Conservation (phyloP, 2,113 vertebrate genomes). For the Trogon melanurus region DNA sequence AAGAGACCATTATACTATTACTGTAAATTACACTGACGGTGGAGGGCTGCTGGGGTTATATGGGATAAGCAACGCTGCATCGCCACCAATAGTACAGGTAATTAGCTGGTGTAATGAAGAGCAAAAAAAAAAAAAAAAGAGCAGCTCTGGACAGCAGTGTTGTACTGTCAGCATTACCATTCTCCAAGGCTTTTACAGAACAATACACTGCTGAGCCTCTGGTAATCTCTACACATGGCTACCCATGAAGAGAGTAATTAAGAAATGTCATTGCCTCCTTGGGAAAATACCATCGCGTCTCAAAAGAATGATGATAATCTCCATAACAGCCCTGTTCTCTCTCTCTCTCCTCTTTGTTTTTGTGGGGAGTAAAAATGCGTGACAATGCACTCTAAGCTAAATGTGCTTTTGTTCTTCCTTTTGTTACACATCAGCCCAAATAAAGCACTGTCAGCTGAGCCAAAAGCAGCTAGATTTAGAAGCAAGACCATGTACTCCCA, state of each 20-base stretch:
- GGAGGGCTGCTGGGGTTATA: constrained; percentile 35
- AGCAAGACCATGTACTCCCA: not conserved
- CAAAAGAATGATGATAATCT: constrained; percentile 50
- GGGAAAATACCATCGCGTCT: constrained; percentile 46
- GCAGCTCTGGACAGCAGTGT: not conserved
- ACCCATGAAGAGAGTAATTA: constrained; percentile 77
- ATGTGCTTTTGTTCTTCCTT: not conserved
- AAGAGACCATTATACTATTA: not conserved
- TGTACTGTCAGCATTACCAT: constrained; percentile 67
- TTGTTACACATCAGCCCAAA: constrained; percentile 6
- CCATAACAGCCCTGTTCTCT: not conserved
- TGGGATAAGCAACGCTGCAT: constrained; percentile 8
- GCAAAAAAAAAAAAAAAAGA: constrained; percentile 29
- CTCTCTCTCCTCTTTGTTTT: not conserved
- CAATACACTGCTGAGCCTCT: constrained; percentile 63
- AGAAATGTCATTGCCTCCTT: constrained; percentile 74
- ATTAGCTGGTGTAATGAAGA: constrained; percentile 77
- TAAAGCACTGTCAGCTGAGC: not conserved
- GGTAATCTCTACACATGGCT: constrained; percentile 71
- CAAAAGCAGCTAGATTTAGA: not conserved
- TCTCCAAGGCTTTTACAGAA: constrained; percentile 64
- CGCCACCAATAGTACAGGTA: constrained; percentile 54
- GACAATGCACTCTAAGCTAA: not conserved
- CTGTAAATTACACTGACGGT: constrained; percentile 55
- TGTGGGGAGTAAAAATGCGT: not conserved